A percentile compares a stretch with the other conserved stretches of the same genome.
These are phyloP conservation scores for Corythucha ciliata DNA, from an alignment of 2,888 invertebrate species.

Conservation along the genomic window DNA sequence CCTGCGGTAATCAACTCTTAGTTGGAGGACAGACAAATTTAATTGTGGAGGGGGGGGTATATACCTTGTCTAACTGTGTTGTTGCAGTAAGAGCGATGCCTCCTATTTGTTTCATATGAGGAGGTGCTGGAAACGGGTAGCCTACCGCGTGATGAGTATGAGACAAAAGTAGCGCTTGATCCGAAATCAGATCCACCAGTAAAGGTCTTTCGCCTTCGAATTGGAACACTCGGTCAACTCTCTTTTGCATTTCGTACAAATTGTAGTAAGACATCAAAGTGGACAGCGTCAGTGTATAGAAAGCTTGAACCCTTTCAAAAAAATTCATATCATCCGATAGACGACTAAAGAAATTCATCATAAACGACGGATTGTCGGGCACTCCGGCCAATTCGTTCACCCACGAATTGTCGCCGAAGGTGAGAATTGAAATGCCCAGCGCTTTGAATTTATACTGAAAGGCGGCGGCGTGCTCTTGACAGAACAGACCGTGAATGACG, in stretches of 20 bases:
- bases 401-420: conserved; percentile 21
- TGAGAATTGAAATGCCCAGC: conserved; percentile 16
- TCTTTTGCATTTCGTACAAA: not conserved
- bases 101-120: conserved; percentile 13
- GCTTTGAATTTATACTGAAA: conserved; percentile 29
- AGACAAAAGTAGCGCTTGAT: conserved; percentile 27
- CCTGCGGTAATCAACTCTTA: conserved; percentile 41
- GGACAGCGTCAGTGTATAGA: not conserved
- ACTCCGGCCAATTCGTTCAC: conserved; percentile 24
- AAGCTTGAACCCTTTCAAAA: conserved; percentile 17
- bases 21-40: not conserved
- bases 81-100: too few species aligned
- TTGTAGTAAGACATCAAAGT: conserved; percentile 8
- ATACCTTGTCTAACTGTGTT: too few species aligned
- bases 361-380: conserved; percentile 23
- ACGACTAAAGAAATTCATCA: conserved; percentile 18
- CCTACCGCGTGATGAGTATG: conserved; percentile 25
- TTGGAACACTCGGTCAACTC: conserved; percentile 14
- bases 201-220: conserved; percentile 28
- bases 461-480: conserved; percentile 26
- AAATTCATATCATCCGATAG: conserved; percentile 22
- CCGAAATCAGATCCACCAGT: conserved; percentile 24
- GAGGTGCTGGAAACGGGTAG: conserved; percentile 6
- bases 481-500: conserved; percentile 21
- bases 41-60: too few species aligned